These are phyloP conservation scores for Protodeltote pygarga DNA, from an alignment of 2,888 invertebrate species.

Conservation along the genomic window DNA sequence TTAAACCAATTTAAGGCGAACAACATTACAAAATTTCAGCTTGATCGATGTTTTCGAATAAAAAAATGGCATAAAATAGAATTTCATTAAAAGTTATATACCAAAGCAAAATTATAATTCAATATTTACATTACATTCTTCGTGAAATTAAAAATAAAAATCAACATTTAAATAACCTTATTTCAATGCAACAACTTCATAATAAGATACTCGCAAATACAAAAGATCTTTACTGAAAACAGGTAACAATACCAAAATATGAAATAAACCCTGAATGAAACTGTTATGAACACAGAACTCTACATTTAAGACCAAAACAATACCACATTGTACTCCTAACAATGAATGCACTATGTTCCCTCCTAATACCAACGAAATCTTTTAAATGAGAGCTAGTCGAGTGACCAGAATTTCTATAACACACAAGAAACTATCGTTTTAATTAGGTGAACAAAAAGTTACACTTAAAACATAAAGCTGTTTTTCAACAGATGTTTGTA, in stretches of 20 bases:
- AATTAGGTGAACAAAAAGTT: conserved; percentile 75
- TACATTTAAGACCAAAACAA: conserved; percentile 73
- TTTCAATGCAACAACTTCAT: neutral
- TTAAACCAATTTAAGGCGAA: too few relatives aligned
- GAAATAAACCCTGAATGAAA: conserved; percentile 53
- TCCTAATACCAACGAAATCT: conserved; percentile 76
- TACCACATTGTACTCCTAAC: conserved; percentile 77
- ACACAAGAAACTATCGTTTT: conserved; percentile 69
- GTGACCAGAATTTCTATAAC: conserved; percentile 75
- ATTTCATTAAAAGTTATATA: too few relatives aligned
- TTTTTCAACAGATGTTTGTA: conserved; percentile 43
- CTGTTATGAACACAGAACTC: conserved; percentile 57
- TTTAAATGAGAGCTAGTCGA: conserved; percentile 71
- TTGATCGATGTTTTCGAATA: too few relatives aligned
- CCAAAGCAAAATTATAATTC: too few relatives aligned
- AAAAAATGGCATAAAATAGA: too few relatives aligned
- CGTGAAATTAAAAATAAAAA: too few relatives aligned
- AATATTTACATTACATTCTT: too few relatives aligned
- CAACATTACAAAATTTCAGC: too few relatives aligned
- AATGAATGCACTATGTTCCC: conserved; percentile 71
- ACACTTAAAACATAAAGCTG: conserved; percentile 29
- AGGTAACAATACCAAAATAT: conserved; percentile 37
- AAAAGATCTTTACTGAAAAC: conserved; percentile 36
- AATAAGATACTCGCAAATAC: conserved; percentile 6
- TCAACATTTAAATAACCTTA: too few relatives aligned